phyloP scores from a whole-genome alignment of 2,888 invertebrate species.

The Spisula subtruncata region DNA sequence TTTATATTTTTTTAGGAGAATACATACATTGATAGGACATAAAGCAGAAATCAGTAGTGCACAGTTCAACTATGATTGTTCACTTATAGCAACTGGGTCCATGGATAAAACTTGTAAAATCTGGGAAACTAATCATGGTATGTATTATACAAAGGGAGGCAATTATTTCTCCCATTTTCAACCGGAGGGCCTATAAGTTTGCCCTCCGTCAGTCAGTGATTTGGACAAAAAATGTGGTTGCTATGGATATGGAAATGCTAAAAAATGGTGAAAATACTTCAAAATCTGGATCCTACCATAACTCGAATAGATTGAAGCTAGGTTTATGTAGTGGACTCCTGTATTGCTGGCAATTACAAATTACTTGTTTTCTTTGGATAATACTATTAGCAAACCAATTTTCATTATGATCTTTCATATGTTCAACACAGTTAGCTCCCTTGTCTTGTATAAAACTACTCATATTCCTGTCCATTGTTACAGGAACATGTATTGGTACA shows the following conservation, averaged over 20 bases:
- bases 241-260: no score
- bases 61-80: conserved; percentile 88
- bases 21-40: conserved; percentile 88
- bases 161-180: neutral
- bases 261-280: no score
- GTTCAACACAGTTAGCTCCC: no score
- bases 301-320: no score
- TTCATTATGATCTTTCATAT: no score
- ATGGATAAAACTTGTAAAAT: conserved; percentile 88
- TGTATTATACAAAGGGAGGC: neutral
- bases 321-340: no score
- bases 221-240: no score
- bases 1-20: conserved; percentile 79
- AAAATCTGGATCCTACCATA: no score
- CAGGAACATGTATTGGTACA: conserved; percentile 86
- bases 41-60: conserved; percentile 88
- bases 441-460: no score
- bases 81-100: conserved; percentile 87
- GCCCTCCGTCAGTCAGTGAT: no score
- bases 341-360: neutral
- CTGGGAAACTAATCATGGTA: conserved; percentile 87
- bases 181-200: neutral
- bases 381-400: no score
- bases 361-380: neutral
- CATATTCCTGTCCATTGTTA: neutral